Conservation (phyloP, 2,888 invertebrate species). For the Dolomedes plantarius region DNA sequence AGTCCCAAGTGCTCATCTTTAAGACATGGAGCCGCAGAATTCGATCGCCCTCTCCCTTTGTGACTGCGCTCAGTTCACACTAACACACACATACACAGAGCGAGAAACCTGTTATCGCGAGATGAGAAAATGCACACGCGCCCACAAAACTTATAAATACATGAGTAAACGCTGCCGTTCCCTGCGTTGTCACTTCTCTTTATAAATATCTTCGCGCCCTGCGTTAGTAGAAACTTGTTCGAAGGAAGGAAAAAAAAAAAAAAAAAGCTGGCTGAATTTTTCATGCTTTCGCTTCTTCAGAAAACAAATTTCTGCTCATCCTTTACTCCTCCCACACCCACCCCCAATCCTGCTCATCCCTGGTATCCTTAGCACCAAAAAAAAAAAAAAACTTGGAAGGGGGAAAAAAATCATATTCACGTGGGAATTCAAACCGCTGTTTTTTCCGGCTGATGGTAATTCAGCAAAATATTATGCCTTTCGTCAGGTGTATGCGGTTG, state of each 20-base stretch:
- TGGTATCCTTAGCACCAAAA: neutral
- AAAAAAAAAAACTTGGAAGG: constrained; percentile 21
- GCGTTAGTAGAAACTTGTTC: neutral
- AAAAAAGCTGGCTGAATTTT: neutral
- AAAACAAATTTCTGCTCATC: neutral
- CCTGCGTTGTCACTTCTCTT: neutral
- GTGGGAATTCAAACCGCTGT: constrained; percentile 65
- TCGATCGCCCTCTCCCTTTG: neutral
- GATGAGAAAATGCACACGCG: neutral
- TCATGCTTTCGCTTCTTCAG: neutral
- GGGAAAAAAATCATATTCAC: constrained; percentile 42
- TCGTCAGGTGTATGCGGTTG: constrained; percentile 41
- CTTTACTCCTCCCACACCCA: neutral
- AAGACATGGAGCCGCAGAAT: neutral
- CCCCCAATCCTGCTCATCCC: neutral
- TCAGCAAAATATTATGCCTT: constrained; percentile 60
- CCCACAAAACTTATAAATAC: neutral
- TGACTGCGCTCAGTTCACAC: neutral
- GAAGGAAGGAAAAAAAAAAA: neutral
- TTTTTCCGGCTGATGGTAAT: constrained; percentile 56
- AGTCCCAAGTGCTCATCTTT: neutral
- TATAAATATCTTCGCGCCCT: neutral
- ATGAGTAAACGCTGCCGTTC: neutral
- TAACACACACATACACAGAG: too few species aligned
- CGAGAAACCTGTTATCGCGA: too few species aligned